Conservation (phyloP, 2,113 vertebrate species). For the Hypanus sabinus region DNA sequence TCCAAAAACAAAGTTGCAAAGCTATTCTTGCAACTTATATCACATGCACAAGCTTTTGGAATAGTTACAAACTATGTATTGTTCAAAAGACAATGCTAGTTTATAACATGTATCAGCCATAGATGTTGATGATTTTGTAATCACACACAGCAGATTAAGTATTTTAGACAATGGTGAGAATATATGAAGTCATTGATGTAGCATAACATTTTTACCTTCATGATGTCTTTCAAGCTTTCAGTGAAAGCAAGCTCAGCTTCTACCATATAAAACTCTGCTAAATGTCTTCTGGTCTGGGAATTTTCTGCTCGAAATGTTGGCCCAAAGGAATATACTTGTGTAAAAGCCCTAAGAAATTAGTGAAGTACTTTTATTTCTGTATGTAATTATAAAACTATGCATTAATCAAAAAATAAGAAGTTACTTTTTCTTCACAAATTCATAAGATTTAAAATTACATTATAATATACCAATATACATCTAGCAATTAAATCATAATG, state of each 20-base stretch:
- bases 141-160: neutral
- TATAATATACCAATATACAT: neutral
- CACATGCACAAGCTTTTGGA: neutral
- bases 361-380: neutral
- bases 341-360: conserved; percentile 67
- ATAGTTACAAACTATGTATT: neutral
- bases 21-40: too few species aligned
- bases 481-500: neutral
- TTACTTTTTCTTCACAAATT: neutral
- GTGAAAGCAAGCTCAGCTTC: conserved; percentile 89
- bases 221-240: conserved; percentile 75
- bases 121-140: neutral
- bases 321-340: conserved; percentile 83
- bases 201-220: conserved; percentile 60
- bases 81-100: neutral
- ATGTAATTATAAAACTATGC: neutral
- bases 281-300: conserved; percentile 84
- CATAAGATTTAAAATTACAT: neutral
- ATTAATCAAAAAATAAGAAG: neutral
- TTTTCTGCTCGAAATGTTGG: conserved; percentile 90
- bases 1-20: neutral
- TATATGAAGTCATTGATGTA: neutral
- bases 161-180: neutral
- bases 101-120: neutral
- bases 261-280: conserved; percentile 96